Evolutionary conservation across 2,888 invertebrate genomes (phyloP), one percentile per base, ranked within the genome.

Genomic region (Chironomus riparius): DNA sequence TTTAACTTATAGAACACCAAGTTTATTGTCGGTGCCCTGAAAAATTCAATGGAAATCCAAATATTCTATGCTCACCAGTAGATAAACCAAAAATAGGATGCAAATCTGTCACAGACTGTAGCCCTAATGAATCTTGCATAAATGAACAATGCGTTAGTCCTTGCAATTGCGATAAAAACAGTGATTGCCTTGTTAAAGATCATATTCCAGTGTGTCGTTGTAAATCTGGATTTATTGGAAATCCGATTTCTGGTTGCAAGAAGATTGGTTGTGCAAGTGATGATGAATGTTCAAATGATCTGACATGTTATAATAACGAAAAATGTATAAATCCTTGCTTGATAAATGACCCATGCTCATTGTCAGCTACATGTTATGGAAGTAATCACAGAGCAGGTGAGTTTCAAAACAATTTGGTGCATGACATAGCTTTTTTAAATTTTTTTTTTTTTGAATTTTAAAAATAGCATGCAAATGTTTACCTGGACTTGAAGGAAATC

Each of bases 191-290:
- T 77, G 93, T 95, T 12, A 86, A 88, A 74, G 90, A 92, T 82
- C 95, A 96, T 82, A 92, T 93, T 83, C 93, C 95, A 15, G 90
- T 92, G 15, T 96, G 95, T 82, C 90, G 87, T 80, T 96, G 95
- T 82, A 87, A 88, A 80, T 87, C 90, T 50, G 94, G 93, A 71
- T 94, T 89, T 83, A 92, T 93, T 61, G 95, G 95, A 81, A 93
- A 94, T 83, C 93, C 94, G 21, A 93, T 92, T 83, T 86, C 87
- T 76, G 92, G 92, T 71, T 95, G 95, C 81, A 86, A 87, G 28
- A 91, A 92, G 86, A 87, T 93, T 80, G 93, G 92, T 73, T 96
- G 96, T 82, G 88, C 91, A 81, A 89, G 90, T 22, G 93, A 95
- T 82, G 88, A 87, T 62, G 94, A 95, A 82, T 95, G 95, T 81